Conservation (phyloP, 2,113 vertebrate genomes). For the Sus scrofa region T2T-Sscrofa CM000818.6:78485001-78485500, state of each 20-base stretch:
- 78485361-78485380: conserved; percentile 47
- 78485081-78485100: conserved; percentile 69
- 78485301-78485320: conserved; percentile 75
- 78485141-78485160: conserved; percentile 61
- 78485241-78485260: conserved; percentile 72
- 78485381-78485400: conserved; percentile 65
- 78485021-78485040: conserved; percentile 68
- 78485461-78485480: neutral
- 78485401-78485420: conserved; percentile 52
- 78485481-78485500: neutral
- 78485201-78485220: conserved; percentile 75
- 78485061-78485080: conserved; percentile 47
- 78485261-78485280: conserved; percentile 75
- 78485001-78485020: conserved; percentile 79
- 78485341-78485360: conserved; percentile 72
- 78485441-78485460: neutral
- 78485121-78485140: conserved; percentile 74
- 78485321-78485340: conserved; percentile 62
- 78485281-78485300: conserved; percentile 66
- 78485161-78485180: conserved; percentile 71
- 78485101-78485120: conserved; percentile 76
- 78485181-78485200: conserved; percentile 56
- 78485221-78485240: conserved; percentile 77
- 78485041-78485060: conserved; percentile 68
- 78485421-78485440: conserved; percentile 25